phyloP scores from a whole-genome alignment of 2,797 vertebrate species.

The Yasuhikotakia modesta region DNA sequence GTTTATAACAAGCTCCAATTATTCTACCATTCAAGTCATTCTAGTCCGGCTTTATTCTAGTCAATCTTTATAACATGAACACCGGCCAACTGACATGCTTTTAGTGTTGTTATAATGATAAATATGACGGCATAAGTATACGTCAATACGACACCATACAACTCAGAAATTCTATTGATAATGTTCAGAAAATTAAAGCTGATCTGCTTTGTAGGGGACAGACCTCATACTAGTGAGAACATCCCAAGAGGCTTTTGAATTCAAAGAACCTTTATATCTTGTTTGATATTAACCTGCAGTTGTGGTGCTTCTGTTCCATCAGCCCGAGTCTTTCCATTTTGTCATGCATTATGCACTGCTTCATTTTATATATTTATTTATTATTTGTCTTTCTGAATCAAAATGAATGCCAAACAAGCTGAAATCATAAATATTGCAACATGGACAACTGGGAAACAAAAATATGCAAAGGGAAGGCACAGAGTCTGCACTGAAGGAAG shows the following conservation, averaged over 20 bases:
- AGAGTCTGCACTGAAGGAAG: conserved; percentile 20
- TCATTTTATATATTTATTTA: conserved; percentile 58
- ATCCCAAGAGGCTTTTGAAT: conserved; percentile 9
- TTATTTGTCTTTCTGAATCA: conserved; percentile 58
- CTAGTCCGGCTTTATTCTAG: no score
- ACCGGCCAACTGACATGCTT: no score
- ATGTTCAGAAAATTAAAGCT: background rate
- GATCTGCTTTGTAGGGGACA: background rate
- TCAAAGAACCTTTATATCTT: conserved; percentile 16
- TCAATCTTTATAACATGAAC: no score
- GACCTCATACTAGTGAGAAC: background rate
- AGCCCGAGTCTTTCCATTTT: conserved; percentile 36
- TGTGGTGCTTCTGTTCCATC: conserved; percentile 7
- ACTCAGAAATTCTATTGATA: background rate
- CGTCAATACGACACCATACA: background rate
- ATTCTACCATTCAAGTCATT: no score
- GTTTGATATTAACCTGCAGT: conserved; percentile 32
- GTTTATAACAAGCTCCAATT: no score
- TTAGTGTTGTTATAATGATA: background rate
- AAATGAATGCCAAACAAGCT: conserved; percentile 52
- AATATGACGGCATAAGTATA: background rate
- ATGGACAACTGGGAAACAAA: conserved; percentile 6
- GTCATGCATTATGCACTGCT: conserved; percentile 57
- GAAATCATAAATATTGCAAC: conserved; percentile 41
- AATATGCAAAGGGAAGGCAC: conserved; percentile 7